Conservation (phyloP, 2,888 invertebrate species). For the Keiferia lycopersicella region DNA sequence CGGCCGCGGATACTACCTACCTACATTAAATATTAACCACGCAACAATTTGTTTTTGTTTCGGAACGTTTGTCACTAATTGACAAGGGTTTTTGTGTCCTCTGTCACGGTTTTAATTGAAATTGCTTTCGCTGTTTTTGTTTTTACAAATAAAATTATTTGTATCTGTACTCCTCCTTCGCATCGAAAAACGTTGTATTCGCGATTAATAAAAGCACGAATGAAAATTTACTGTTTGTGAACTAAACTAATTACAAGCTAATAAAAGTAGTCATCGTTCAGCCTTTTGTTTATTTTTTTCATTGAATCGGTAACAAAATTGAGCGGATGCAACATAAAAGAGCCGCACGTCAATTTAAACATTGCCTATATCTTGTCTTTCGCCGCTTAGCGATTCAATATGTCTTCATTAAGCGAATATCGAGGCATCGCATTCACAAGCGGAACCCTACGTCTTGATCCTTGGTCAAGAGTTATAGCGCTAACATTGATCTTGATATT, state of each 20-base stretch:
- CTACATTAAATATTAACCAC: conserved; percentile 73
- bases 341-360: conserved; percentile 75
- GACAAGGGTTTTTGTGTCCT: conserved; percentile 65
- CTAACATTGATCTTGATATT: conserved; percentile 53
- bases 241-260: conserved; percentile 9
- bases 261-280: conserved; percentile 16
- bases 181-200: background rate
- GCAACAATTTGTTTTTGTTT: conserved; percentile 62
- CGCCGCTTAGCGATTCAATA: conserved; percentile 78
- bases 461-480: conserved; percentile 67
- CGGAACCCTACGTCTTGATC: conserved; percentile 75
- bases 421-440: conserved; percentile 72
- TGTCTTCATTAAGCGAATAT: conserved; percentile 80
- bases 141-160: conserved; percentile 4
- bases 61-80: conserved; percentile 63
- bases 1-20: conserved; percentile 41
- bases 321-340: conserved; percentile 64
- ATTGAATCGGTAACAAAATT: conserved; percentile 37
- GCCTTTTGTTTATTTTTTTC: conserved; percentile 26
- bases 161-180: background rate
- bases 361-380: conserved; percentile 74
- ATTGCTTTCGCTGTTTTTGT: conserved; percentile 40
- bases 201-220: background rate
- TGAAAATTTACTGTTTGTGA: background rate
- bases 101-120: conserved; percentile 53